Percentiles rank a stretch among this genome's conserved stretches.
These are phyloP conservation scores for Petaurus breviceps DNA, from an alignment of 2,113 vertebrate species.

Conservation along the genomic window DNA sequence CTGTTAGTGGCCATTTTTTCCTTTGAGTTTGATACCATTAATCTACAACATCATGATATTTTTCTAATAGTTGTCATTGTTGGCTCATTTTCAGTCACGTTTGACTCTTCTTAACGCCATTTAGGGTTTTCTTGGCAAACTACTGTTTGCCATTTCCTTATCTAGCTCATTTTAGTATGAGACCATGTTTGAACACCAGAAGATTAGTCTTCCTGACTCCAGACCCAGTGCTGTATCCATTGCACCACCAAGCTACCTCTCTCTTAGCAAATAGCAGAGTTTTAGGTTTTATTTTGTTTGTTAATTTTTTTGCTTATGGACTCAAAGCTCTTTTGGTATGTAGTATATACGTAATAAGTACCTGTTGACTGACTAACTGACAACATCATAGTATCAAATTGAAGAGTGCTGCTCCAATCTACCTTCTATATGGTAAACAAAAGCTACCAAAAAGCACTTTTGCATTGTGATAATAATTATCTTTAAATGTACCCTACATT, in stretches of 20 bases:
- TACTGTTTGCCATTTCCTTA: too few species aligned
- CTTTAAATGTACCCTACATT: not conserved
- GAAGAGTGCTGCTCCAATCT: not conserved
- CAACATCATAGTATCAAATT: not conserved
- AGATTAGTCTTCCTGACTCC: too few species aligned
- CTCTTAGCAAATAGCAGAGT: too few species aligned
- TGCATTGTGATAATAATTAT: not conserved
- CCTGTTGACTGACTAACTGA: too few species aligned
- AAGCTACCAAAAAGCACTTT: not conserved
- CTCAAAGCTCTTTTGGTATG: too few species aligned
- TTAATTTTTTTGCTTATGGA: too few species aligned
- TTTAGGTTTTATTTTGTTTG: too few species aligned
- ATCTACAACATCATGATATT: not conserved
- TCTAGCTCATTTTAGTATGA: too few species aligned
- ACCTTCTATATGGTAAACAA: not conserved
- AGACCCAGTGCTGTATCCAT: too few species aligned
- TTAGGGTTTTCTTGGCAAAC: not conserved
- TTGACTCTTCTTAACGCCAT: not conserved
- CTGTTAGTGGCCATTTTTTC: not conserved
- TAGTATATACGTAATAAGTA: too few species aligned
- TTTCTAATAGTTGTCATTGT: not conserved
- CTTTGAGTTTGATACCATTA: not conserved
- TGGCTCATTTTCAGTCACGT: not conserved
- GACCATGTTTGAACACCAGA: too few species aligned
- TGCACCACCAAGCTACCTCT: too few species aligned